Base-by-base conservation (phyloP, 2,888 invertebrate genomes). In the Lissonota sp. region DNA sequence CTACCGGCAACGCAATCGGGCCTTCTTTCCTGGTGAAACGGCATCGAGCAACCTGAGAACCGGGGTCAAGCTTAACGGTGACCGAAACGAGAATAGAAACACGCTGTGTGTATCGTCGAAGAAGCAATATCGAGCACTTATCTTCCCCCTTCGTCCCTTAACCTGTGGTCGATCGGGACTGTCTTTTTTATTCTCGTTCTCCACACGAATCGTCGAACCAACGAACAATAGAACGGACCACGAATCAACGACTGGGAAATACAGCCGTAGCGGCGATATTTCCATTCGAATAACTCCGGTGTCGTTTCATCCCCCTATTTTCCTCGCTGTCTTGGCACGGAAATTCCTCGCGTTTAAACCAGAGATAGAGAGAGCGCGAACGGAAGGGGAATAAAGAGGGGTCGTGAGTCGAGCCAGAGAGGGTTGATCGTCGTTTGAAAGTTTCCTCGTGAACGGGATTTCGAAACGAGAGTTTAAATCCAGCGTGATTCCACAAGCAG, bases 361-460 rank as follows among this genome's bases (percentile, higher is more conserved):
- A 44, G 16, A 42, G 42, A 14, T 10, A 64, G 44, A 14, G 55
- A 57, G 57, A 6, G 26, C 12, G 63, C 39, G n/a, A 14, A 16
- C 5, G 57, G 44, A 44, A 1, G 4, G 10, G 10, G 44, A 44
- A 10, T 8, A 39, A 51, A 44, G 14, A 10, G 42, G 12, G 40
- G 8, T 16, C 5, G 40, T 8, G 66, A 40, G 53, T 6, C 40
- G 26, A 7, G 39, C 46, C 49, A 39, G 6, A 37, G 44, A 7
- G 64, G 49, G 46, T 8, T 51, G 40, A 14, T 10, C 67, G 53
- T 14, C 44, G 57, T 16, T 37, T 16, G 57, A 81, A 70, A 81
- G 80, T 70, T 73, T 73, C 46, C 40, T 60, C 73, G 58, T 64
- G 60, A 78, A 74, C 46, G 46, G 66, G 70, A 66, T 78, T 74